Evolutionary conservation across 2,888 invertebrate genomes (phyloP).

Genomic region (Oligia strigilis): DNA sequence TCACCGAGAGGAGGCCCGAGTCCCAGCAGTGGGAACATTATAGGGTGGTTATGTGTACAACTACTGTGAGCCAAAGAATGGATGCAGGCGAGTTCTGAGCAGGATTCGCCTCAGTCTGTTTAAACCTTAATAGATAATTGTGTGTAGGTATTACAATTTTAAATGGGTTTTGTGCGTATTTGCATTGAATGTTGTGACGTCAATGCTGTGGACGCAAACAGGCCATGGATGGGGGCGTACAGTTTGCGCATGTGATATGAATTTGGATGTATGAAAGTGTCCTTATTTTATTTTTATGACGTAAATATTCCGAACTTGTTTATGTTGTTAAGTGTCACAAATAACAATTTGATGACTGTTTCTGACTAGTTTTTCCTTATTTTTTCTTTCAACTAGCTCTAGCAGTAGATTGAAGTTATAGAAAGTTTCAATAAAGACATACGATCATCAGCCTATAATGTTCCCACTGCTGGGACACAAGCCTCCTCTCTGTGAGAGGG

Average conservation of each 20-base stretch:
- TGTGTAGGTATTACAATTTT: constrained; percentile 66
- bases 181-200: constrained; percentile 84
- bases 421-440: neutral
- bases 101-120: neutral
- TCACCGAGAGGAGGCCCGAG: neutral
- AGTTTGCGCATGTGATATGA: constrained; percentile 32
- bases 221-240: constrained; percentile 58
- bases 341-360: neutral
- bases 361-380: neutral
- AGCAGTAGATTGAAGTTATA: too few species aligned
- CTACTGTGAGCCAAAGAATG: neutral
- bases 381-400: neutral
- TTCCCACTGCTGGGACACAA: neutral
- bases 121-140: constrained; percentile 54
- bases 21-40: neutral
- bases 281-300: constrained; percentile 18
- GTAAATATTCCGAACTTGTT: neutral
- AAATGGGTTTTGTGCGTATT: constrained; percentile 73
- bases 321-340: neutral
- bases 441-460: neutral
- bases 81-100: neutral
- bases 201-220: constrained; percentile 60
- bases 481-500: neutral
- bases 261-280: constrained; percentile 21
- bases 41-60: neutral